Percentiles rank a stretch among this genome's conserved stretches.
Conservation (phyloP, 2,113 vertebrate species). For the Silurus asotus region DNA sequence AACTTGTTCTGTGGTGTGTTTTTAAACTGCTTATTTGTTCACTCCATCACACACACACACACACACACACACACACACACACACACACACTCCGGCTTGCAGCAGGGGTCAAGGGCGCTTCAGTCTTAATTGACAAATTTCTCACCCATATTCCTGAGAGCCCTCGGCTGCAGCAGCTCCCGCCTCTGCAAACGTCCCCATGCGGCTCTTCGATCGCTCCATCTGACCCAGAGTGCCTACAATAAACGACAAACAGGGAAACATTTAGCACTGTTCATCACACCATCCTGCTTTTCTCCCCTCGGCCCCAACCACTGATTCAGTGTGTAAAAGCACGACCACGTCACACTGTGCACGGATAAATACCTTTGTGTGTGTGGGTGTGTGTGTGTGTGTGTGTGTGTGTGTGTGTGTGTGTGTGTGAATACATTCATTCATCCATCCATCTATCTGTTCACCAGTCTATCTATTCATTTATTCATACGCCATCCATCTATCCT, state of each 20-base stretch:
- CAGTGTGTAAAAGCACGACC: neutral
- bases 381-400: neutral
- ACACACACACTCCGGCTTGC: neutral
- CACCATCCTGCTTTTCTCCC: neutral
- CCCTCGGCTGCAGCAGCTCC: conserved; percentile 55
- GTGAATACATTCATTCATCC: neutral
- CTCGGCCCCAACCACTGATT: conserved; percentile 5
- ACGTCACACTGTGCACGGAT: neutral
- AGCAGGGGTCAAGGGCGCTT: conserved; percentile 8
- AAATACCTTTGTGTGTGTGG: neutral
- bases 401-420: neutral
- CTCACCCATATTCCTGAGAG: conserved; percentile 72
- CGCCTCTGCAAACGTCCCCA: conserved; percentile 70
- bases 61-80: neutral
- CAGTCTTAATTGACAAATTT: neutral
- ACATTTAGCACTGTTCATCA: conserved; percentile 9
- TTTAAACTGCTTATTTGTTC: neutral
- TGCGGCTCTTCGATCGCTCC: conserved; percentile 71
- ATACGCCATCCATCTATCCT: neutral
- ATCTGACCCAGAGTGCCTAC: conserved; percentile 72
- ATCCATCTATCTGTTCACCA: neutral
- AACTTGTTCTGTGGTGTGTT: neutral
- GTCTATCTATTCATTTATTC: neutral
- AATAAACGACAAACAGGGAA: conserved; percentile 27
- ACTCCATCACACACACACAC: neutral